Percentiles rank a stretch among this genome's conserved stretches.
phyloP scores from a whole-genome alignment of 2,888 invertebrate genomes.

The Drosophila hamatofila region DNA sequence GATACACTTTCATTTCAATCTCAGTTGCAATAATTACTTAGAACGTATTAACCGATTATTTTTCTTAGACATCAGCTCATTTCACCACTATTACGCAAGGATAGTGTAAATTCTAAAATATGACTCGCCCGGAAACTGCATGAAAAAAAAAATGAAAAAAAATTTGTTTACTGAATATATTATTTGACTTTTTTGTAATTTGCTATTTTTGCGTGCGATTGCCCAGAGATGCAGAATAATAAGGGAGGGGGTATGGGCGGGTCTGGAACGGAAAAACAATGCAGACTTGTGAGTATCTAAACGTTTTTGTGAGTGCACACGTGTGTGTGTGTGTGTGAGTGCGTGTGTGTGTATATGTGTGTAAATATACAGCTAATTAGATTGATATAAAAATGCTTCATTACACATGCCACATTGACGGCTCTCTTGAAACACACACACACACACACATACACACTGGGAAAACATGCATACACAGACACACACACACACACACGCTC shows the following conservation, averaged over 20 bases:
- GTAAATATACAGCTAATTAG: constrained; percentile 51
- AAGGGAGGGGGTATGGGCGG: neutral
- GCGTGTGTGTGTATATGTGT: constrained; percentile 22
- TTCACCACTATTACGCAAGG: neutral
- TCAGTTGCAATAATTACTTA: too few species aligned
- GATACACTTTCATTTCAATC: neutral
- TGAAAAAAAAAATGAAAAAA: neutral
- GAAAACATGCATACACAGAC: constrained; percentile 3
- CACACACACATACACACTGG: neutral
- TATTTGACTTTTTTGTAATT: neutral
- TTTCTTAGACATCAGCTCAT: neutral
- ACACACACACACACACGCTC: constrained; percentile 1
- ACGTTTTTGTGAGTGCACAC: neutral
- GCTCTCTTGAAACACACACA: neutral
- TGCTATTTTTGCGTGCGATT: constrained; percentile 9
- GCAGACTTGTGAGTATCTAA: constrained; percentile 6
- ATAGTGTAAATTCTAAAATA: neutral
- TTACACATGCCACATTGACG: constrained; percentile 9
- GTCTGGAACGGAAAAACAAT: constrained; percentile 11
- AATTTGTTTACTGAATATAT: neutral
- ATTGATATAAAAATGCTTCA: constrained; percentile 58
- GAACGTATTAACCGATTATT: neutral
- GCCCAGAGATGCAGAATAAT: constrained; percentile 38
- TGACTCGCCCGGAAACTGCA: neutral
- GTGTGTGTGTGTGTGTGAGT: neutral